Base-by-base conservation (phyloP, 2,888 invertebrate genomes). In the Caenorhabditis doughertyi region DNA sequence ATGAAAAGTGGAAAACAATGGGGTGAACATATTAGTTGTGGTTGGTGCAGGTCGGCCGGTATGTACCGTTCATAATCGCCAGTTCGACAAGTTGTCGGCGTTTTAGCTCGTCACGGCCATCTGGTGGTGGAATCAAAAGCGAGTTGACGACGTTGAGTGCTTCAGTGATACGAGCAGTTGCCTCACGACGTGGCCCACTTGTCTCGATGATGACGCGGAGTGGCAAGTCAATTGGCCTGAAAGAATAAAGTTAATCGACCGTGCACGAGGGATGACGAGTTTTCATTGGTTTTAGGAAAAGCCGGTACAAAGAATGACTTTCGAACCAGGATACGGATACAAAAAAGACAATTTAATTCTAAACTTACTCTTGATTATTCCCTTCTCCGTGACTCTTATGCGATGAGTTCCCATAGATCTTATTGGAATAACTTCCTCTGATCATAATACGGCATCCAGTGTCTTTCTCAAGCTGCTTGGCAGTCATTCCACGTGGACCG, bases 391-490 rank as follows among this genome's bases (percentile, higher is more conserved):
- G 62, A 18, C 25, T 60, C 42, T 67, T 71, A 7, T 62, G 65
- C 7, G 62, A 56, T 18, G 81, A 71, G 49, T 58, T 67, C 23
- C 81, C 81, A 42, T 81, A 81, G 4, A 68, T 79, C 42, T 79
- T 83, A 32, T 83, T 83, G 5, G 83, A 83, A 49, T 83, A 32
- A n/a, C 32, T 56, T 51, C 83, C 83, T 39, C 83, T 74, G n/a
- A 83, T 80, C 99, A 99, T 99, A 92, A 99, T 98, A 95, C 99
- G 99, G 94, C 99, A 99, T 90, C 98, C 98, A 91, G 99, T 99
- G 94, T 98, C 98, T 94, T 98, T 97, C 94, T 99, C 99, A 93
- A 99, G 94, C 94, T 99, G 98, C 94, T 99, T 99, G 70, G 99
- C 98, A 89, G 99, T 99, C 98, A 99, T 99, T 89, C 99, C 99